These are phyloP conservation scores for Drosophila sechellia DNA, from an alignment of 1,140 invertebrate species.

Conservation along the genomic window DNA sequence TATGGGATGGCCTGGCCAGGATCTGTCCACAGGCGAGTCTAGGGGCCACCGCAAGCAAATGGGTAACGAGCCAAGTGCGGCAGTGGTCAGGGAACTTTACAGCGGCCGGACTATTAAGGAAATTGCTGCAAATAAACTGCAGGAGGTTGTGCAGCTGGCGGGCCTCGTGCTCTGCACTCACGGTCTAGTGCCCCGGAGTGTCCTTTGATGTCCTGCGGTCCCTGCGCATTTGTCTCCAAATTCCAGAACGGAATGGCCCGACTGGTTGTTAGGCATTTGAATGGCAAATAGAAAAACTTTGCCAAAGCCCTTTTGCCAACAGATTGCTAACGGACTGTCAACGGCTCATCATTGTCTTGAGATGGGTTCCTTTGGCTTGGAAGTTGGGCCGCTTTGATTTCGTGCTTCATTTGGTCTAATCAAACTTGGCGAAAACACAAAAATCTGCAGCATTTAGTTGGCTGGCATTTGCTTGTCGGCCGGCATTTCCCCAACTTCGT, in stretches of 20 bases:
- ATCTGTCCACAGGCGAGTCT: conserved; percentile 31
- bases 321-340: conserved; percentile 66
- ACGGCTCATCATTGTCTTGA: conserved; percentile 66
- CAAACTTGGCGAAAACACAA: conserved; percentile 53
- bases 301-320: conserved; percentile 55
- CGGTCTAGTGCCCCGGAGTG: neutral
- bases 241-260: conserved; percentile 9
- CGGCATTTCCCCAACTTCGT: conserved; percentile 28
- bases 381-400: conserved; percentile 65
- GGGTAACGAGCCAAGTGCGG: conserved; percentile 37
- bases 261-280: conserved; percentile 55
- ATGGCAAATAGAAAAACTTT: conserved; percentile 70
- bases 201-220: conserved; percentile 47
- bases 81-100: conserved; percentile 32
- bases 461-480: conserved; percentile 65
- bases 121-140: conserved; percentile 71
- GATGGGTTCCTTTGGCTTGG: conserved; percentile 29
- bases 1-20: conserved; percentile 27
- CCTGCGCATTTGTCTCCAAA: conserved; percentile 20
- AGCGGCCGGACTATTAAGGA: conserved; percentile 71
- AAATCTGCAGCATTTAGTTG: conserved; percentile 59
- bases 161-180: neutral
- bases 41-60: conserved; percentile 32
- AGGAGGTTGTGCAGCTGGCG: conserved; percentile 26
- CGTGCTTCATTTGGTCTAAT: conserved; percentile 79